A percentile compares a stretch with the other conserved stretches of the same genome.
These are phyloP conservation scores for Melanotaenia boesemani DNA, from an alignment of 2,797 vertebrate species.

Conservation along the genomic window DNA sequence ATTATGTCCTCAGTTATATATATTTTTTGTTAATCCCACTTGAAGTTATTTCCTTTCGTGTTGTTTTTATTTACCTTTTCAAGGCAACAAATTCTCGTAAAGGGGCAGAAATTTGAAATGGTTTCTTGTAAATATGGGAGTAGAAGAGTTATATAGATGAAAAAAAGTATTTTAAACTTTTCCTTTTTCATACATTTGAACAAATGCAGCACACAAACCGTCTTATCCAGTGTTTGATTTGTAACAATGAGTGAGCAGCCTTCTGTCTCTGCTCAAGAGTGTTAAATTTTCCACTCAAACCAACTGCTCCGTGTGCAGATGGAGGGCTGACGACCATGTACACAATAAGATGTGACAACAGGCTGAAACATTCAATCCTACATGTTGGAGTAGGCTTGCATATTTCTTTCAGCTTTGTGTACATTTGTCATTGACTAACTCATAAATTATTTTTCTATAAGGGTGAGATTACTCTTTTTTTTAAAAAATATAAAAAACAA, in stretches of 20 bases:
- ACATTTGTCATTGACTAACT: slow-evolving; percentile 52
- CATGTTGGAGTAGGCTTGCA: neutral
- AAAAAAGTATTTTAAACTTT: slow-evolving; percentile 54
- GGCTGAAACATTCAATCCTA: neutral
- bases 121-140: slow-evolving; percentile 57
- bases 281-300: slow-evolving; percentile 11
- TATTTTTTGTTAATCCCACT: slow-evolving; percentile 8
- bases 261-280: neutral
- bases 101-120: slow-evolving; percentile 11
- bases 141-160: slow-evolving; percentile 18
- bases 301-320: slow-evolving; percentile 10
- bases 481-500: slow-evolving; percentile 46
- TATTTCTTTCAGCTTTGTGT: slow-evolving; percentile 30
- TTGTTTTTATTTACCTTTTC: slow-evolving; percentile 37
- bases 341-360: neutral
- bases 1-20: neutral
- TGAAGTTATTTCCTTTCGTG: slow-evolving; percentile 17
- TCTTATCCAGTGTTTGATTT: slow-evolving; percentile 35
- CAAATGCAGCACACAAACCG: slow-evolving; percentile 14
- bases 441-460: slow-evolving; percentile 80
- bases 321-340: slow-evolving; percentile 5
- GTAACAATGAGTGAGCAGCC: slow-evolving; percentile 5
- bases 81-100: slow-evolving; percentile 25
- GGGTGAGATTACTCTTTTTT: slow-evolving; percentile 60
- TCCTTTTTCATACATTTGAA: slow-evolving; percentile 16